These are phyloP conservation scores for Prinia subflava DNA, from an alignment of 2,113 vertebrate species.

Conservation along the genomic window DNA sequence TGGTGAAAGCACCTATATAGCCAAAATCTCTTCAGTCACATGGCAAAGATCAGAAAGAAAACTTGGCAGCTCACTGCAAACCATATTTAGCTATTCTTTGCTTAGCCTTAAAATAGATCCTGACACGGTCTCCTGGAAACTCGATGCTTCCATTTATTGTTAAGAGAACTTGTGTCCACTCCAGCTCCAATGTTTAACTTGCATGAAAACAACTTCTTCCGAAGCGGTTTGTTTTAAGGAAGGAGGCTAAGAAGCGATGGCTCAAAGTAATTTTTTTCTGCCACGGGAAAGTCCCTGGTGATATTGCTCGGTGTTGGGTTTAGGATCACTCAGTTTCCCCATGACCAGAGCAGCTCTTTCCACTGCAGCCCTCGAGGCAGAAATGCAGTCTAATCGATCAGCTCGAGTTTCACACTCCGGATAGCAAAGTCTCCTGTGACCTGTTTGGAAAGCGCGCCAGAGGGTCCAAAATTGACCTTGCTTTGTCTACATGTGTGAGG, in stretches of 20 bases:
- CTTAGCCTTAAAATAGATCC: constrained; percentile 43
- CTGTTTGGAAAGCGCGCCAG: background rate
- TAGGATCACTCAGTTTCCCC: background rate
- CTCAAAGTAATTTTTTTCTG: background rate
- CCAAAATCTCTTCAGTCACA: background rate
- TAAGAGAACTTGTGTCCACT: background rate
- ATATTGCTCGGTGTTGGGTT: rapidly evolving
- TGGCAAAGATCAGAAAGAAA: background rate
- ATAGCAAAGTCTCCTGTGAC: background rate
- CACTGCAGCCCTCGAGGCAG: background rate
- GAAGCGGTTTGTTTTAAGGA: background rate
- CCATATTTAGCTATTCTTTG: constrained; percentile 48
- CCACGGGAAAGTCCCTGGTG: background rate
- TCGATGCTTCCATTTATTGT: background rate
- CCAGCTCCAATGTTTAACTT: background rate
- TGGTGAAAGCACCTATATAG: background rate
- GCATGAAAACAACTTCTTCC: background rate
- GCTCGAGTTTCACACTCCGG: background rate
- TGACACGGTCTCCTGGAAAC: constrained; percentile 27
- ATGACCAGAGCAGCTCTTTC: background rate
- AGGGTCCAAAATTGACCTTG: background rate
- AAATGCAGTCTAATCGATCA: background rate
- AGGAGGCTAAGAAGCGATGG: background rate
- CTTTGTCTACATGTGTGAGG: rapidly evolving
- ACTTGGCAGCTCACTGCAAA: background rate